Evolutionary conservation across 2,797 vertebrate species (phyloP).

Genomic region (Cyprinella venusta): DNA sequence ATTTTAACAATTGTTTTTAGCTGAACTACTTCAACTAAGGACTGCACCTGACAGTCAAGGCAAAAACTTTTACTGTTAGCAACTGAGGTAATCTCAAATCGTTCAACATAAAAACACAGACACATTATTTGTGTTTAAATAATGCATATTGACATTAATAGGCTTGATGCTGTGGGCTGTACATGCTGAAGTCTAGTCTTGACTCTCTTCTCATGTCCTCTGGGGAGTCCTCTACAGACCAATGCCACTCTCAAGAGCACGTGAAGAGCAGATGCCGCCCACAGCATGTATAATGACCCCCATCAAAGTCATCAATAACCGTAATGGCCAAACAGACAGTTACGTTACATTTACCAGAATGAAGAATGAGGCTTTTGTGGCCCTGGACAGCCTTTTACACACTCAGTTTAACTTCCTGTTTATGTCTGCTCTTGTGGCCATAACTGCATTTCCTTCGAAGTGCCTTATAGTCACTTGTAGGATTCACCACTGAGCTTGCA

Average conservation of each 20-base stretch:
- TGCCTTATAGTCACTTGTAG: not conserved
- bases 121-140: conserved; percentile 25
- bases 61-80: not conserved
- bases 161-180: conserved; percentile 41
- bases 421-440: conserved; percentile 27
- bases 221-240: conserved; percentile 63
- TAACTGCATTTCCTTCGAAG: conserved; percentile 11
- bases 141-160: conserved; percentile 37
- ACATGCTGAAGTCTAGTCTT: conserved; percentile 60
- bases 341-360: conserved; percentile 73
- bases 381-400: conserved; percentile 67
- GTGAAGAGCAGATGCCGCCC: conserved; percentile 73
- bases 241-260: conserved; percentile 67
- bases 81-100: conserved; percentile 1
- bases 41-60: not conserved
- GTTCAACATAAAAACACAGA: conserved; percentile 13
- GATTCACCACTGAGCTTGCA: not conserved
- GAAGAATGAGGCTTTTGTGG: conserved; percentile 71
- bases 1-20: too few species aligned
- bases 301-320: conserved; percentile 79
- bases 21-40: not conserved
- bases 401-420: conserved; percentile 57
- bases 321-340: conserved; percentile 76
- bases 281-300: conserved; percentile 78
- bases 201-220: conserved; percentile 52